Base-by-base conservation (phyloP, 2,797 vertebrate genomes). In the Alosa sapidissima region DNA sequence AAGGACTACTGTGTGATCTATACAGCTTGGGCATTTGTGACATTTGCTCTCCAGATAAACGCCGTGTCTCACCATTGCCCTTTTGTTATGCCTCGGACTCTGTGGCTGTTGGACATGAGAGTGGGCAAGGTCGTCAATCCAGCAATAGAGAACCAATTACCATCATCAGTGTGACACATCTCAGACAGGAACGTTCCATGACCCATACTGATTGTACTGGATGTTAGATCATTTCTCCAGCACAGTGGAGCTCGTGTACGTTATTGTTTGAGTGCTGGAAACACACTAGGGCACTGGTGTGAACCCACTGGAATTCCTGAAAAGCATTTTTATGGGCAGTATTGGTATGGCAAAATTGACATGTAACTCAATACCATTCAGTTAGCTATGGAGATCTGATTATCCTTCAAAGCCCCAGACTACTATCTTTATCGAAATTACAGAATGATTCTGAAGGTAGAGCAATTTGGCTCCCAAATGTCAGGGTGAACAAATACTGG, bases 1-100 rank as follows among this genome's bases (percentile, higher is more conserved):
- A 11, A 75, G 33, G 13, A 28, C 68, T 75, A 75, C 75, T 75
- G 68, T 75, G 33, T 75, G 33, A 75, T 75, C 33, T 75, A 41
- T 45, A 14, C 33, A 10, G 1, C 16, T 72, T 28, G 36, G 13
- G 8, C 47, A 45, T 47, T 45, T 47, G 13, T 45, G 72, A 19
- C 41, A 9, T 47, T 45, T 36, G 14, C 16, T 47, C 72, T 47
- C 14, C 19, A 41, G 1, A 2, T 28, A 19, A 47, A 9, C 41
- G 5, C 41, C 6, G 47, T 47, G 41, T 36, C 36, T 41, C 6
- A 75, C 36, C 68, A 78, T 21, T 78, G 41, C 16, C 72, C 72
- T 78, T 47, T 21, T 47, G 36, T 78, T 2, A 45, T 21, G 19
- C 72, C 72, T 47, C 3, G 19, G 72, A 21, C 72, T 78, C 36